These are phyloP conservation scores for Aphidius gifuensis DNA, from an alignment of 1,140 invertebrate species.

Conservation along the genomic window DNA sequence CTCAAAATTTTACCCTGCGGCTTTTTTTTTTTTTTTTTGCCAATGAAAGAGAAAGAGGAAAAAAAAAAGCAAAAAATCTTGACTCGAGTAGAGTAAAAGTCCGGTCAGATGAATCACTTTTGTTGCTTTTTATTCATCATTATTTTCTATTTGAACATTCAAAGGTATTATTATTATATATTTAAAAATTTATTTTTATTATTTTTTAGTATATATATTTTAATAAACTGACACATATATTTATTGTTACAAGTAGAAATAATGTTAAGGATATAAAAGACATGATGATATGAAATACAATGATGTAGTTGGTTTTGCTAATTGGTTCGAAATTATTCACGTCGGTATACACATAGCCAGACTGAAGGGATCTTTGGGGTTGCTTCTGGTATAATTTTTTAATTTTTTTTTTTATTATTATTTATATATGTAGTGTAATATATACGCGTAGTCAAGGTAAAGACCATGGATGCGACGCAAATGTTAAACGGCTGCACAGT, in stretches of 20 bases:
- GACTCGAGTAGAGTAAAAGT: too few relatives aligned
- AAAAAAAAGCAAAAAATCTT: too few relatives aligned
- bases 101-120: neutral
- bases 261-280: conserved; percentile 8
- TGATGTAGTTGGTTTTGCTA: conserved; percentile 32
- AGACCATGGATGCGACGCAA: neutral
- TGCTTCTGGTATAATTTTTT: too few relatives aligned
- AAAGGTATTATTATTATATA: too few relatives aligned
- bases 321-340: conserved; percentile 44
- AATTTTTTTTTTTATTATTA: neutral
- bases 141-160: too few relatives aligned
- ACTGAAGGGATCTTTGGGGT: neutral
- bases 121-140: too few relatives aligned
- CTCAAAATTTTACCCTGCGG: neutral
- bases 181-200: too few relatives aligned
- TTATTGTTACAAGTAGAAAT: conserved; percentile 28
- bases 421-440: neutral
- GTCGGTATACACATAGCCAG: conserved; percentile 12
- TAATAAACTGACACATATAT: conserved; percentile 17
- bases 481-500: neutral
- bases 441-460: neutral
- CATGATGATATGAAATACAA: neutral
- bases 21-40: neutral
- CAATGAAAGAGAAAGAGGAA: too few relatives aligned
- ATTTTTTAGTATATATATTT: too few relatives aligned